Evolutionary conservation across 2,113 vertebrate genomes (phyloP).

Genomic region (Holacanthus passer): DNA sequence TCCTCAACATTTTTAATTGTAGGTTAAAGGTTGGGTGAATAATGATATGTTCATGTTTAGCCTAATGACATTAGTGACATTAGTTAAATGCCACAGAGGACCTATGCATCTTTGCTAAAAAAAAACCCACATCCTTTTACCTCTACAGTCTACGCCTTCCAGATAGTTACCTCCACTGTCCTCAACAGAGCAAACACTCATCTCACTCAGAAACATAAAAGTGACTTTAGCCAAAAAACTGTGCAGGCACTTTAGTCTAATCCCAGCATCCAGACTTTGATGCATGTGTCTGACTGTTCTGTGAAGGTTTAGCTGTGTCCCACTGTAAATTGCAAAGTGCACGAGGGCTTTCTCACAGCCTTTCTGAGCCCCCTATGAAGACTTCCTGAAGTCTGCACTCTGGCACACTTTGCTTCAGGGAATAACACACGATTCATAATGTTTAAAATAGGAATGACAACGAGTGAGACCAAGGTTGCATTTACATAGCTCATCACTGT

Average conservation of each 20-base stretch:
- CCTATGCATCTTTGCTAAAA: too few relatives aligned
- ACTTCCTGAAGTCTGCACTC: conserved; percentile 10
- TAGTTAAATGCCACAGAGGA: background rate
- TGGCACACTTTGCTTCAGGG: conserved; percentile 19
- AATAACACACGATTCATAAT: conserved; percentile 21
- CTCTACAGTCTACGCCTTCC: background rate
- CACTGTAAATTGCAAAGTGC: background rate
- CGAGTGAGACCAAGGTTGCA: background rate
- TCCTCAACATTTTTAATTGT: too few relatives aligned
- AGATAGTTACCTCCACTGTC: background rate
- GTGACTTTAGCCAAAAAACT: background rate
- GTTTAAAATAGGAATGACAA: conserved; percentile 20
- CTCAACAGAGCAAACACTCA: background rate
- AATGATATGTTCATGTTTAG: too few relatives aligned
- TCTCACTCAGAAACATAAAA: background rate
- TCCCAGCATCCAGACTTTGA: background rate
- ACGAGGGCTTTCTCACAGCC: background rate
- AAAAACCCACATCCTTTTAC: too few relatives aligned
- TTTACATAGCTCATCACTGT: conserved; percentile 3
- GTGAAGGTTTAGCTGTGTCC: conserved; percentile 2
- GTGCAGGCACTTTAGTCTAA: background rate
- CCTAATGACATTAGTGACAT: too few relatives aligned
- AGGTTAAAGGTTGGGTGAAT: too few relatives aligned
- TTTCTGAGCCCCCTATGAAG: conserved; percentile 1
- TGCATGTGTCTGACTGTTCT: background rate